Evolutionary conservation across 2,113 vertebrate genomes (phyloP).

Genomic region (Eupsittula cactorum): DNA sequence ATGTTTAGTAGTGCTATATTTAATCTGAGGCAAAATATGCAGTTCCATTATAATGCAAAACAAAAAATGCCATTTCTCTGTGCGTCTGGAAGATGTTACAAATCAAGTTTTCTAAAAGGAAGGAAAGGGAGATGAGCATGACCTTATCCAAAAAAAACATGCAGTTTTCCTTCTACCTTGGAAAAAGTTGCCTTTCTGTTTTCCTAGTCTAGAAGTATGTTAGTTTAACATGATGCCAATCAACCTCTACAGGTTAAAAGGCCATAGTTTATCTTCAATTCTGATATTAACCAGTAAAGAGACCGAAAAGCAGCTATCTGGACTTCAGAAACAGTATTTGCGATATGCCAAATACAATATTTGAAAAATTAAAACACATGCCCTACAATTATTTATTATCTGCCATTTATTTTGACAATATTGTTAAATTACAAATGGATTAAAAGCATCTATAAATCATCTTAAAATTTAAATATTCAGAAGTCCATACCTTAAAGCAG

Average conservation of each 20-base stretch:
- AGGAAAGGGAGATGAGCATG: constrained; percentile 19
- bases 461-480: not conserved
- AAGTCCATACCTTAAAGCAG: not conserved
- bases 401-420: not conserved
- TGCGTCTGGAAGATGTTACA: constrained; percentile 43
- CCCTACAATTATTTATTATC: constrained; percentile 27
- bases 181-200: constrained; percentile 53
- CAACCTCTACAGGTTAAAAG: constrained; percentile 67
- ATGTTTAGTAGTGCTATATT: not conserved
- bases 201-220: constrained; percentile 44
- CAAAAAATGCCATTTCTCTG: not conserved
- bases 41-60: not conserved
- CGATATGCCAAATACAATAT: constrained; percentile 40
- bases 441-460: not conserved
- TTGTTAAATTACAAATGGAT: not conserved
- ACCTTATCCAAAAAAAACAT: constrained; percentile 42
- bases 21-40: not conserved
- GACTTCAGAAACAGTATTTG: constrained; percentile 16
- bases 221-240: constrained; percentile 64
- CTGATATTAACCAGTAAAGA: constrained; percentile 58
- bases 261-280: constrained; percentile 63
- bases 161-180: constrained; percentile 11
- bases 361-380: constrained; percentile 56
- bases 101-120: constrained; percentile 7
- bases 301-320: constrained; percentile 41